Base-by-base conservation (phyloP, 2,113 vertebrate genomes). In the Syngnathus scovelli region DNA sequence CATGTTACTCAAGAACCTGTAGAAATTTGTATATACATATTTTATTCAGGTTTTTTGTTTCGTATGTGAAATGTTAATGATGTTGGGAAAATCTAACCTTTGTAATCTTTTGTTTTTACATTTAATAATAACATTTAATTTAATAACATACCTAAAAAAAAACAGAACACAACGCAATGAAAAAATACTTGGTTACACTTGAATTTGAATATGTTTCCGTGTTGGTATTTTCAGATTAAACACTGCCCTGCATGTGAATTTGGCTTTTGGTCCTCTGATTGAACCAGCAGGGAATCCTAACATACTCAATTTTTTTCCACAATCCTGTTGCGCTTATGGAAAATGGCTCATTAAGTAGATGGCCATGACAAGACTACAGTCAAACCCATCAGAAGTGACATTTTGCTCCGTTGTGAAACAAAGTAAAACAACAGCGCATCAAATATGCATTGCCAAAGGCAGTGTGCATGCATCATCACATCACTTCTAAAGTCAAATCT, bases 351-450 rank as follows among this genome's bases (percentile, higher is more conserved):
- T 33, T 58, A 27, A 65, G 66, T 49, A 66, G 68, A 73, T 68
- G 44, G 58, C 61, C 75, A 56, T 61, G 74, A 78, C 73, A 52
- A 41, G 72, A 80, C 64, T 59, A 60, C 56, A 66, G 66, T 65
- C 69, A 78, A 39, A 71, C 38, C 68, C 10, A 84, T 83, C 77
- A 79, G 76, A 86, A 76, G 51, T 83, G 84, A 86, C 81, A 84
- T 83, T 84, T 85, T 21, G 39, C 67, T 48, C 10, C 55, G 61
- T 69, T 3, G 13, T 72, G 1, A 72, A 72, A 76, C 59, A 81
- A 71, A 78, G 71, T 70, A 59, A 41, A 3, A 51, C 59, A 71
- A 59, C 67, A 1, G 13, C 11, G 5, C 38, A 65, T 10, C 48
- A 38, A n/a, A 49, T 54, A 55, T 33, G 27, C 27, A 33, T 39